Percentiles rank a stretch among this genome's conserved stretches.
Evolutionary conservation across 2,113 vertebrate species (phyloP).

Genomic region (Brachypodius melanocephalos): DNA sequence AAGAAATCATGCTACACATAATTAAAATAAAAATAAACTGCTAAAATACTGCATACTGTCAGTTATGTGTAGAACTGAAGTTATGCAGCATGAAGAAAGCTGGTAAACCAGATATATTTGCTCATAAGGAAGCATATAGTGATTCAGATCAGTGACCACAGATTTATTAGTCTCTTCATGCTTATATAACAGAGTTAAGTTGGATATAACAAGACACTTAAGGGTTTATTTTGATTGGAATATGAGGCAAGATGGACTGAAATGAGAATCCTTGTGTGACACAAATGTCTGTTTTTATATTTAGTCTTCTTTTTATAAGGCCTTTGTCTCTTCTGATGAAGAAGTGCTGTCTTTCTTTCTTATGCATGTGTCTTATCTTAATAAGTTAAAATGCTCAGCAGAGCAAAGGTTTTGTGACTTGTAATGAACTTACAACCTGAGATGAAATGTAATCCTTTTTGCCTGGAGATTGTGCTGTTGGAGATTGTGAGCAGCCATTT

Average conservation of each 20-base stretch:
- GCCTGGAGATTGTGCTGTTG: not conserved
- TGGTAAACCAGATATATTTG: not conserved
- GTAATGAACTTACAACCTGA: not conserved
- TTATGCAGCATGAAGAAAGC: not conserved
- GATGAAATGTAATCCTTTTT: not conserved
- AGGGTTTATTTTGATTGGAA: not conserved
- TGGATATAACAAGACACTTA: not conserved
- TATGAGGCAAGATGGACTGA: not conserved
- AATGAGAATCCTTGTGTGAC: not conserved
- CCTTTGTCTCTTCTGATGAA: not conserved
- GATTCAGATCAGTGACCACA: not conserved
- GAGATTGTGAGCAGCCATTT: not conserved
- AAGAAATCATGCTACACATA: not conserved
- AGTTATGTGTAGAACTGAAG: not conserved
- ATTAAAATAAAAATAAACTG: constrained; percentile 1
- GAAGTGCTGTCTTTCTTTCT: not conserved
- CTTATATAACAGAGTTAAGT: not conserved
- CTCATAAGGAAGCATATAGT: not conserved
- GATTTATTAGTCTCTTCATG: not conserved
- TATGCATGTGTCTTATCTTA: not conserved
- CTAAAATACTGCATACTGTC: not conserved
- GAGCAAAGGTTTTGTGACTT: not conserved
- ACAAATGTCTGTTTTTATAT: not conserved
- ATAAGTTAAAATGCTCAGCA: not conserved
- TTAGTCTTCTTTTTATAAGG: not conserved